These are phyloP conservation scores for Rhabdophis nuchalis DNA, from an alignment of 2,797 vertebrate genomes.

Conservation along the genomic window DNA sequence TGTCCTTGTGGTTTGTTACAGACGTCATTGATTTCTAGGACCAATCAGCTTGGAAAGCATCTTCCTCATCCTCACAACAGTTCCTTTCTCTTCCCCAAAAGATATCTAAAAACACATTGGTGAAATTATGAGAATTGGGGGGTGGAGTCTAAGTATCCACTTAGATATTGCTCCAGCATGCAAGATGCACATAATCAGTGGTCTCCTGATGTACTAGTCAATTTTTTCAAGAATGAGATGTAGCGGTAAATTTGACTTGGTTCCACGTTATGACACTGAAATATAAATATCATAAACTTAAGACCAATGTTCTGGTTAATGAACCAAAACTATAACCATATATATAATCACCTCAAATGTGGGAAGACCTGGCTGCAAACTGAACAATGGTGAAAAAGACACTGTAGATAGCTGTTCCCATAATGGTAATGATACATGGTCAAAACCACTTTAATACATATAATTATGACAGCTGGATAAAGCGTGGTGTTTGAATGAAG, in stretches of 20 bases:
- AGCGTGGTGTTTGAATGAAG: not conserved
- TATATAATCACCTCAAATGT: not conserved
- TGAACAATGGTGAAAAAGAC: not conserved
- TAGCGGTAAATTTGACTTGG: not conserved
- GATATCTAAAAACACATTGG: not conserved
- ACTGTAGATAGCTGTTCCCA: not conserved
- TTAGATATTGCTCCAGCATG: not conserved
- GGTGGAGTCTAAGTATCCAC: not conserved
- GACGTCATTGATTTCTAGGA: not conserved
- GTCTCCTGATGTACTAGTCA: not conserved
- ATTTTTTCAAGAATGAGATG: not conserved
- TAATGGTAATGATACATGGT: not conserved
- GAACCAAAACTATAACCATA: not conserved
- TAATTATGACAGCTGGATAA: not conserved
- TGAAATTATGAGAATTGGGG: not conserved
- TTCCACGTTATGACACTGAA: not conserved
- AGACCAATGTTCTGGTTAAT: not conserved
- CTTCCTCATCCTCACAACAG: not conserved
- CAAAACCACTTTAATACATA: not conserved
- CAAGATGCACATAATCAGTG: not conserved
- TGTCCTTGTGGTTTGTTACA: not conserved
- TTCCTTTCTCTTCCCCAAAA: not conserved
- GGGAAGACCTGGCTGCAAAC: not conserved
- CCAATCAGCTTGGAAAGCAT: not conserved
- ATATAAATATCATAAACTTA: not conserved